Base-by-base conservation (phyloP, 2,888 invertebrate species). In the Disparrhopalites patrizii region DNA sequence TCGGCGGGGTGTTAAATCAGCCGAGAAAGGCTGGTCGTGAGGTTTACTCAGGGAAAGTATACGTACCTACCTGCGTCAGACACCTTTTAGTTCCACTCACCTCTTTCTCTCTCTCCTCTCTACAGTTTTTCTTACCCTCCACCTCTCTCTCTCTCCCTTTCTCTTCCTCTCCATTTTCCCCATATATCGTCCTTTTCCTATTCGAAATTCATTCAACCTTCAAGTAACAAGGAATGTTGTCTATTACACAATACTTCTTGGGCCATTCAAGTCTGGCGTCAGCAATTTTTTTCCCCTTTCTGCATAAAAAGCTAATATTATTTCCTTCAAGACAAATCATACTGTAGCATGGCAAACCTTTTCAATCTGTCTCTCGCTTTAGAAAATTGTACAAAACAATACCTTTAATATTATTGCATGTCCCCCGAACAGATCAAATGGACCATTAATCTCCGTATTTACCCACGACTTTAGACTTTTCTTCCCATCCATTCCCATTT, bases 1-100 rank as follows among this genome's bases (percentile, higher is more conserved):
- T 61, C 50, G 50, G 33, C 47, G 33, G 56, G 33, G 50, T 61
- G 36, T 61, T 61, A 61, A 61, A 61, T 61, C 50, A 61, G 36
- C 60, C 60, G 25, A 30, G 50, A 31, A 50, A 33, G 25, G 40
- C 25, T 40, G 20, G 13, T 40, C 58, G 33, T 31, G 31, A 55
- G 54, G 31, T 31, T 55, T 8, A 23, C 20, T n/a, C 52, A 18
- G 30, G 30, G 28, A 55, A 31, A n/a, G n/a, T n/a, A 31, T 55
- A 31, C 31, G 31, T 31, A 55, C 54, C 54, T 55, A 31, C 54
- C 31, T 55, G 54, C 30, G 31, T 55, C 54, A 28, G 20, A 30
- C 54, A 55, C 52, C 52, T 52, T n/a, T n/a, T n/a, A 27, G 52
- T 52, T 30, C 27, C n/a, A 13, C 25, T 15, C 28, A 28, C 23